These are phyloP conservation scores for Calosoma granatense DNA, from an alignment of 1,140 invertebrate species.

Conservation along the genomic window DNA sequence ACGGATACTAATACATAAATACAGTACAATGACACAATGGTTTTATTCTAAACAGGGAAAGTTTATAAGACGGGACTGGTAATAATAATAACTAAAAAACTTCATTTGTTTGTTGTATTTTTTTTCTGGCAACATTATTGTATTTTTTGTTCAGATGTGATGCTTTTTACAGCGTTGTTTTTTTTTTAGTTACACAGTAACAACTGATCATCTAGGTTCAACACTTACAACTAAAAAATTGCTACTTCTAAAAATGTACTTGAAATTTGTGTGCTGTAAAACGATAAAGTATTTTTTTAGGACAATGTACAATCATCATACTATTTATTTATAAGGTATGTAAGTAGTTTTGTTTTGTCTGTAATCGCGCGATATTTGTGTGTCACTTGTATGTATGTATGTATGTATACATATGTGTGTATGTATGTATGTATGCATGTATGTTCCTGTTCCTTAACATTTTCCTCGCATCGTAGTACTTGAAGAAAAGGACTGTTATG, in stretches of 20 bases:
- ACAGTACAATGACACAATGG: too few species aligned
- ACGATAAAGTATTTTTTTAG: slow-evolving; percentile 21
- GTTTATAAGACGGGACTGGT: too few species aligned
- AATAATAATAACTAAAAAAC: too few species aligned
- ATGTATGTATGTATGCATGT: too few species aligned
- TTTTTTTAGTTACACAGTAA: slow-evolving; percentile 60
- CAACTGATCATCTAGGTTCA: slow-evolving; percentile 42
- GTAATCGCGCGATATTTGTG: not conserved
- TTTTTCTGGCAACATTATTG: slow-evolving; percentile 55
- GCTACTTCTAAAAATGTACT: slow-evolving; percentile 21
- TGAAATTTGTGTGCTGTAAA: slow-evolving; percentile 32
- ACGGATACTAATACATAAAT: too few species aligned
- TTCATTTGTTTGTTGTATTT: too few species aligned
- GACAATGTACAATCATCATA: slow-evolving; percentile 7
- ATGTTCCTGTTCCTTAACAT: too few species aligned
- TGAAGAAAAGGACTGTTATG: too few species aligned
- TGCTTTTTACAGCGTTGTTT: slow-evolving; percentile 41
- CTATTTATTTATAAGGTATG: slow-evolving; percentile 2
- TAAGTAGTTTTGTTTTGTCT: slow-evolving; percentile 2
- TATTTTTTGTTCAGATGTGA: slow-evolving; percentile 39
- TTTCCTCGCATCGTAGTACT: too few species aligned
- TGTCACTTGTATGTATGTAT: slow-evolving; percentile 1
- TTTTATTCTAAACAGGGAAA: too few species aligned
- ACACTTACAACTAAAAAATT: slow-evolving; percentile 52
- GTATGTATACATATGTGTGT: too few species aligned